A percentile compares a stretch with the other conserved stretches of the same genome.
These are phyloP conservation scores for Tenualosa ilisha DNA, from an alignment of 2,797 vertebrate species.

Conservation along the genomic window DNA sequence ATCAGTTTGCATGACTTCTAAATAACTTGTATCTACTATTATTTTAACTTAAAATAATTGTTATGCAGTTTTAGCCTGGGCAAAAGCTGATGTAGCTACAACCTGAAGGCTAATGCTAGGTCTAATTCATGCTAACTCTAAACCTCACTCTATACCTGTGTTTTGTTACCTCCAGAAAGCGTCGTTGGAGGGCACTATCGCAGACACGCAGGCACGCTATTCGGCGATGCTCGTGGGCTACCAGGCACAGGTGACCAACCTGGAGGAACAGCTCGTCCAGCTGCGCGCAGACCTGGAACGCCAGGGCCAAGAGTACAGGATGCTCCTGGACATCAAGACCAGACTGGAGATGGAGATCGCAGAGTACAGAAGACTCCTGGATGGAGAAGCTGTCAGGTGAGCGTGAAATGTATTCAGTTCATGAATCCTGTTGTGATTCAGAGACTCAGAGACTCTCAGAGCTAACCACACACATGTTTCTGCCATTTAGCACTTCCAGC, in stretches of 20 bases:
- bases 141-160: background rate
- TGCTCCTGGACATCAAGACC: conserved; percentile 69
- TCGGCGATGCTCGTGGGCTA: conserved; percentile 42
- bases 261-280: conserved; percentile 65
- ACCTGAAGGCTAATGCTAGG: background rate
- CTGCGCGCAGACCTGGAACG: conserved; percentile 64
- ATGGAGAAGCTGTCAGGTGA: conserved; percentile 69
- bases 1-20: too few species aligned
- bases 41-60: too few species aligned
- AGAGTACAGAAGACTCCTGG: conserved; percentile 73
- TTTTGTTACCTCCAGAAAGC: conserved; percentile 59
- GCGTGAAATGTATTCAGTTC: conserved; percentile 19
- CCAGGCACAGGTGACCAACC: conserved; percentile 60
- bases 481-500: conserved; percentile 26
- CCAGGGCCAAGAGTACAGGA: conserved; percentile 70
- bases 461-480: conserved; percentile 35
- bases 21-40: too few species aligned
- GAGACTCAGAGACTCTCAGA: background rate
- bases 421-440: background rate
- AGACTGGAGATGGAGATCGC: conserved; percentile 75
- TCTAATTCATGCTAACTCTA: background rate
- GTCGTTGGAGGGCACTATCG: conserved; percentile 57
- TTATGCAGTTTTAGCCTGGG: background rate
- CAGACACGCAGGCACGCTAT: conserved; percentile 59
- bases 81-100: background rate